A percentile compares a stretch with the other conserved stretches of the same genome.
These are phyloP conservation scores for Phoxinus phoxinus DNA, from an alignment of 2,113 vertebrate species.

Conservation along the genomic window DNA sequence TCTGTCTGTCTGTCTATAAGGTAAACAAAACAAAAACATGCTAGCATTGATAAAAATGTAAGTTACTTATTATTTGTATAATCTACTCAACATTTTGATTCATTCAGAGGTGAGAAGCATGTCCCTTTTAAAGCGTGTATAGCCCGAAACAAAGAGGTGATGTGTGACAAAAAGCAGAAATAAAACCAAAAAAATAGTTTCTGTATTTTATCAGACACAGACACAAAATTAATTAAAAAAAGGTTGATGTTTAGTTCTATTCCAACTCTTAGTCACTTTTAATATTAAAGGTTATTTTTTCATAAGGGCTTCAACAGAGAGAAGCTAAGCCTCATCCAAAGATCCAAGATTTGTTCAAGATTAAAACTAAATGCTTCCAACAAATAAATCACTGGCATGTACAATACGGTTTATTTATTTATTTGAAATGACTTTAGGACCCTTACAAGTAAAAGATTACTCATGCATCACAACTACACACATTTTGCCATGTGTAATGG, in stretches of 20 bases:
- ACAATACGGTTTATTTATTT: background rate
- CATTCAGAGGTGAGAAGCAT: background rate
- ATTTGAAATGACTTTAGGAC: no score
- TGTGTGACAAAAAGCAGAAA: background rate
- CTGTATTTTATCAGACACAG: background rate
- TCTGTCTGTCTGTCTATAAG: background rate
- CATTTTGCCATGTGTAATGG: background rate
- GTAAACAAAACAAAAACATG: background rate
- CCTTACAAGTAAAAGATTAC: background rate
- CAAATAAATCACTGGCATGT: background rate
- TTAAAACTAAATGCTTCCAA: slow-evolving; percentile 1
- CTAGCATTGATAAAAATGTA: background rate
- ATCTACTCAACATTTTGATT: background rate
- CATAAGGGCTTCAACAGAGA: background rate
- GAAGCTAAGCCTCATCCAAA: background rate
- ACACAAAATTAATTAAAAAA: background rate
- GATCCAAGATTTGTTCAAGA: background rate
- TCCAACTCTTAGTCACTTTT: background rate
- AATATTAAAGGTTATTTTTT: background rate
- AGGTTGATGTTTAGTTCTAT: background rate
- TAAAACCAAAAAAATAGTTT: background rate
- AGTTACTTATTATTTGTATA: background rate
- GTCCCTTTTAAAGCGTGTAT: background rate
- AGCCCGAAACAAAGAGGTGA: background rate
- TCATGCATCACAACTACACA: background rate